Conservation (phyloP, 2,113 vertebrate species). For the Myotis davidii region DNA sequence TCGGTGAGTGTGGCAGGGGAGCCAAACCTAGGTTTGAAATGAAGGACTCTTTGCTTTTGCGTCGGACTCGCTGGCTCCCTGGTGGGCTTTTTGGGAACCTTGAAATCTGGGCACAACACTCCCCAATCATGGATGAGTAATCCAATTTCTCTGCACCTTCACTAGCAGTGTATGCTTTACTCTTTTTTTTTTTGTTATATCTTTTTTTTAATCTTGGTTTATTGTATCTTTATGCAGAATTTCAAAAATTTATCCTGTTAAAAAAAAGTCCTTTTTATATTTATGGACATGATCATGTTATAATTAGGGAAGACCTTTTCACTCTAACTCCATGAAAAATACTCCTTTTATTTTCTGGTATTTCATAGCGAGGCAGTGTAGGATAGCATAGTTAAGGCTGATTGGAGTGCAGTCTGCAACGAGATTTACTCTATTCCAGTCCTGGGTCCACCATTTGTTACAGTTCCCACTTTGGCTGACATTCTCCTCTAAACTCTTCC, state of each 20-base stretch:
- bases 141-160: neutral
- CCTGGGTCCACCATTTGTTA: neutral
- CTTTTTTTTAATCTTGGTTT: neutral
- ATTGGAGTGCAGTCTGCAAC: neutral
- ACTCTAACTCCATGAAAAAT: neutral
- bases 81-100: no score
- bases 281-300: neutral
- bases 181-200: neutral
- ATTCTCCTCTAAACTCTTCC: neutral
- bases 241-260: neutral
- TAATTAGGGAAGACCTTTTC: neutral
- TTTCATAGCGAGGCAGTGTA: neutral
- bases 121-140: neutral
- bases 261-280: neutral
- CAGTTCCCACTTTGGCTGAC: neutral
- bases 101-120: no score
- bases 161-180: neutral
- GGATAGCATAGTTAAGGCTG: no score
- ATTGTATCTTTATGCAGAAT: neutral
- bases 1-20: no score
- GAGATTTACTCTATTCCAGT: neutral
- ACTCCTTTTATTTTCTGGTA: neutral
- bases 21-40: no score
- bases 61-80: no score
- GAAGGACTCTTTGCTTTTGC: no score